phyloP scores from a whole-genome alignment of 1,140 invertebrate genomes.

The Atta cephalotes region DNA sequence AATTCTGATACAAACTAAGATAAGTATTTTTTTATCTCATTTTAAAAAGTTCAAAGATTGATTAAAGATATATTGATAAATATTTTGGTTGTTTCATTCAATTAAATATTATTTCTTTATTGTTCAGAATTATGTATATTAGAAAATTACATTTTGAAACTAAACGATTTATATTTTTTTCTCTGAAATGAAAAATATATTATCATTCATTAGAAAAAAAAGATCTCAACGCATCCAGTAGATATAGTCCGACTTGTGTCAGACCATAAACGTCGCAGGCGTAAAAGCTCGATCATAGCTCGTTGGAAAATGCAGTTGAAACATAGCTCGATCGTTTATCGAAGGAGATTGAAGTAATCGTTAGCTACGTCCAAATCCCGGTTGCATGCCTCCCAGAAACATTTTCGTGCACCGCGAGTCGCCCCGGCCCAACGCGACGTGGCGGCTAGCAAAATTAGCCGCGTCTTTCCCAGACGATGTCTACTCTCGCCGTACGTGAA shows the following conservation, averaged over 20 bases:
- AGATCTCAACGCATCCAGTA: constrained; percentile 11
- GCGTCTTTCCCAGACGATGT: constrained; percentile 78
- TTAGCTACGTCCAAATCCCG: constrained; percentile 49
- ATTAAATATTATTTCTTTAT: neutral
- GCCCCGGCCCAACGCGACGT: constrained; percentile 28
- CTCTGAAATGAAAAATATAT: neutral
- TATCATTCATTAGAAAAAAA: neutral
- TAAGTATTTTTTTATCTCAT: neutral
- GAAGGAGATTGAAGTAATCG: constrained; percentile 47
- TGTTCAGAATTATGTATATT: neutral
- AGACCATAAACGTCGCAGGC: neutral
- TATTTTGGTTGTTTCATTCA: neutral
- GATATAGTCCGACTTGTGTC: constrained; percentile 38
- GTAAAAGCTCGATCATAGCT: constrained; percentile 19
- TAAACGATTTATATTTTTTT: neutral
- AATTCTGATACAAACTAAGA: neutral
- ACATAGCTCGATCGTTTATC: constrained; percentile 49
- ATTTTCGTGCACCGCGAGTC: constrained; percentile 62
- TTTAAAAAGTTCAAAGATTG: neutral
- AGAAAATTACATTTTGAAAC: neutral
- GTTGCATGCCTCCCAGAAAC: constrained; percentile 64
- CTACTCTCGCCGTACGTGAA: constrained; percentile 59
- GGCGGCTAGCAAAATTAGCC: constrained; percentile 79
- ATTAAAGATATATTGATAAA: neutral
- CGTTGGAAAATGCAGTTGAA: constrained; percentile 1